phyloP scores from a whole-genome alignment of 2,113 vertebrate species.

The Agelaius tricolor region DNA sequence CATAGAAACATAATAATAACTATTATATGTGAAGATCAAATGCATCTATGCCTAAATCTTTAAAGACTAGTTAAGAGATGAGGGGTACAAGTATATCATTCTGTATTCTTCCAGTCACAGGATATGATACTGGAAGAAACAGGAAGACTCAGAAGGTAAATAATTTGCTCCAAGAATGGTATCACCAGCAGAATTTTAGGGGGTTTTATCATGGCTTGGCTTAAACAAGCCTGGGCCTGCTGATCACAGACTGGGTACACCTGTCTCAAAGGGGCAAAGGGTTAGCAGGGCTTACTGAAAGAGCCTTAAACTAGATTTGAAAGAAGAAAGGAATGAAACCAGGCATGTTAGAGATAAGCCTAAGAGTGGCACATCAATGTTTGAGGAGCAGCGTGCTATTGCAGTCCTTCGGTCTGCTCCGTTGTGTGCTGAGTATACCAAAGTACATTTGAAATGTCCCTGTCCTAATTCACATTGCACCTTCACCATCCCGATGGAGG shows the following conservation, averaged over 20 bases:
- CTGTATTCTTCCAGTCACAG: not conserved
- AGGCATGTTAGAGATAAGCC: not conserved
- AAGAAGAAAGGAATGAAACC: not conserved
- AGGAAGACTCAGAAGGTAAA: not conserved
- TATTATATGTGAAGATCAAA: not conserved
- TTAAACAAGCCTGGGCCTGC: not conserved
- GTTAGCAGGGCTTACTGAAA: not conserved
- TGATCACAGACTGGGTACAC: not conserved
- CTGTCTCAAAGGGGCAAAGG: not conserved
- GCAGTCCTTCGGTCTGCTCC: not conserved
- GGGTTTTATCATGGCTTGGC: not conserved
- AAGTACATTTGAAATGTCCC: not conserved
- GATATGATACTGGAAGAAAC: not conserved
- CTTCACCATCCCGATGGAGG: not conserved
- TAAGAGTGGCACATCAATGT: fast-evolving
- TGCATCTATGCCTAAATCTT: not conserved
- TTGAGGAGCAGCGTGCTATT: not conserved
- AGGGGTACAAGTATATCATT: not conserved
- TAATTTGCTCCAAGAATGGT: not conserved
- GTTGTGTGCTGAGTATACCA: fast-evolving
- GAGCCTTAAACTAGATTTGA: not conserved
- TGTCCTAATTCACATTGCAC: not conserved
- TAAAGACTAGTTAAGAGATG: not conserved
- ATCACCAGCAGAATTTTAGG: not conserved
- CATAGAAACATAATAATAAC: not conserved